Evolutionary conservation across 2,113 vertebrate genomes (phyloP).

Genomic region (Indicator maculatus): DNA sequence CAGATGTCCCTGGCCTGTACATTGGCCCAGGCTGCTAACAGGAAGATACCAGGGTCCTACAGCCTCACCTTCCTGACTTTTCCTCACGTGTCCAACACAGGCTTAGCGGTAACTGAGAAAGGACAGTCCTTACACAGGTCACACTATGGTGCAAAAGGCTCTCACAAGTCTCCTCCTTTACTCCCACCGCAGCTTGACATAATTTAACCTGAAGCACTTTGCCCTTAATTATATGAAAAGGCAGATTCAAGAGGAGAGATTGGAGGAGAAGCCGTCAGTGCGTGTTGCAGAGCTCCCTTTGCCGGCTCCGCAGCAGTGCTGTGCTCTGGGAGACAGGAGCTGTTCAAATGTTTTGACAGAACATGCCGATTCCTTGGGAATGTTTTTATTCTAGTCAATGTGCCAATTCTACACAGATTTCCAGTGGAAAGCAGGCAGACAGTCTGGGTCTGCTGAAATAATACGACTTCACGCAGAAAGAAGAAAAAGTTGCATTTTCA

Average conservation of each 20-base stretch:
- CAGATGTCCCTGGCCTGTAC: not conserved
- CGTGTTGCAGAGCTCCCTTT: not conserved
- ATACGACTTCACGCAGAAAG: not conserved
- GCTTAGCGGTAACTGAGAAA: not conserved
- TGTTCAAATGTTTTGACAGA: constrained; percentile 69
- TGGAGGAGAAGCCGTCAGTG: not conserved
- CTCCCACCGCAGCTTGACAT: not conserved
- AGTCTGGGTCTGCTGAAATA: constrained; percentile 45
- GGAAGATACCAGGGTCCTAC: not conserved
- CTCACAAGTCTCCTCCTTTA: not conserved
- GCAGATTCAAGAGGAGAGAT: not conserved
- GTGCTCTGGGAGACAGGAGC: constrained; percentile 30
- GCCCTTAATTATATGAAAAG: not conserved
- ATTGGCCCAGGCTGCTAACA: not conserved
- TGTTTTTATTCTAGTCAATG: constrained; percentile 61
- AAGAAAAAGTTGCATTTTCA: not conserved
- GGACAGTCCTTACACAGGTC: not conserved
- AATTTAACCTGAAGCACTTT: not conserved
- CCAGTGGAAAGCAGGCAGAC: constrained; percentile 62
- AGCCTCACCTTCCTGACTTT: not conserved
- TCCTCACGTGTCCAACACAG: not conserved
- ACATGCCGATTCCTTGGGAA: constrained; percentile 52
- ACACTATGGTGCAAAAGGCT: not conserved
- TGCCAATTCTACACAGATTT: constrained; percentile 61
- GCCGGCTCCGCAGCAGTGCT: not conserved